Percentiles rank a stretch among this genome's conserved stretches.
Evolutionary conservation across 2,888 invertebrate species (phyloP).

Genomic region (Ophioninae sp.): DNA sequence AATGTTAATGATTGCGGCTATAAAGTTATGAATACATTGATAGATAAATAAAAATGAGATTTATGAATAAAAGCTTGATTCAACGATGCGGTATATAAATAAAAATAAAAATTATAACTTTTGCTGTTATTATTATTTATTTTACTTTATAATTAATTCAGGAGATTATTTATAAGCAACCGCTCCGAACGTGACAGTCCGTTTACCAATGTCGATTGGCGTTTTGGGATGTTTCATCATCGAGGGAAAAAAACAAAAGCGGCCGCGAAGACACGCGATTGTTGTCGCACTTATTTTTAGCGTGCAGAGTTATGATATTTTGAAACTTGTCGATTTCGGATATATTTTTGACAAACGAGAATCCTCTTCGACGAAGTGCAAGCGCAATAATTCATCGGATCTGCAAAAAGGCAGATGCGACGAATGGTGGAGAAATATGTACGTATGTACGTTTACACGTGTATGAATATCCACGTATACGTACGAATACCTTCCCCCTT

Average conservation of each 20-base stretch:
- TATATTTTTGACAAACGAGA: slow-evolving; percentile 53
- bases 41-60: too few species aligned
- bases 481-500: neutral
- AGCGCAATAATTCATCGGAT: slow-evolving; percentile 79
- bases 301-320: slow-evolving; percentile 15
- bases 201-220: neutral
- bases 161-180: too few species aligned
- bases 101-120: too few species aligned
- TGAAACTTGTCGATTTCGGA: slow-evolving; percentile 38
- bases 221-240: neutral
- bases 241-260: neutral
- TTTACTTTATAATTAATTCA: too few species aligned
- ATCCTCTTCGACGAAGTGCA: slow-evolving; percentile 64
- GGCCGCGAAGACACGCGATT: neutral
- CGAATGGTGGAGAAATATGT: slow-evolving; percentile 58
- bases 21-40: too few species aligned
- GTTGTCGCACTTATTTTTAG: neutral
- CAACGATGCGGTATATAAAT: too few species aligned
- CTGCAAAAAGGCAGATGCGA: slow-evolving; percentile 76
- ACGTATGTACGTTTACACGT: slow-evolving; percentile 6
- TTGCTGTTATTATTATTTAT: too few species aligned
- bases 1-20: too few species aligned
- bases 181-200: too few species aligned
- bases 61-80: too few species aligned
- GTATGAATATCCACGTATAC: neutral